phyloP scores from a whole-genome alignment of 2,113 vertebrate genomes.

The Rhea pennata region DNA sequence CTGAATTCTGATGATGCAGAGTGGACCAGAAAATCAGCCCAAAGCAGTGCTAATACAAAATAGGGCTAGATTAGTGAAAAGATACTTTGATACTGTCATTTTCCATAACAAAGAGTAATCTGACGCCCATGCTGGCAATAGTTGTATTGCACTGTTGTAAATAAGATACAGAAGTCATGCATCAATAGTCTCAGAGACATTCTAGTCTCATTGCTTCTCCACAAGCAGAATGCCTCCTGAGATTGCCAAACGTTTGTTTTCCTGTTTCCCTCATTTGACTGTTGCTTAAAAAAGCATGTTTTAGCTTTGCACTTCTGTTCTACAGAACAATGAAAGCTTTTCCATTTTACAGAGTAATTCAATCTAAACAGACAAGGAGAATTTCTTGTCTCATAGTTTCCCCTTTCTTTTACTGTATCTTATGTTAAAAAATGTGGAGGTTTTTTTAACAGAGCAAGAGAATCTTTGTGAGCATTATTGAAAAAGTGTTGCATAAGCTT shows the following conservation, averaged over 20 bases:
- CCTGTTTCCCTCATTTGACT: background rate
- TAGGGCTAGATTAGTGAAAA: background rate
- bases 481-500: background rate
- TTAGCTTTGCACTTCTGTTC: background rate
- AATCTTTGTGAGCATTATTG: background rate
- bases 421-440: background rate
- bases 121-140: background rate
- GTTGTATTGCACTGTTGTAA: background rate
- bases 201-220: constrained; percentile 7
- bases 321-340: background rate
- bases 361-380: background rate
- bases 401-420: background rate
- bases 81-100: background rate
- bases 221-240: background rate
- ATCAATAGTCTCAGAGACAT: background rate
- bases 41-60: background rate
- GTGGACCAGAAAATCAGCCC: background rate
- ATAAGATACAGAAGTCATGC: background rate
- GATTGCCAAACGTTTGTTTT: background rate
- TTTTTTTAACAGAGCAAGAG: background rate
- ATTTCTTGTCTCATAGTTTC: background rate
- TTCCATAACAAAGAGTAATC: background rate
- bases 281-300: background rate
- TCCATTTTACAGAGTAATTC: background rate
- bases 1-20: background rate